Conservation (phyloP, 2,888 invertebrate species). For the Caenorhabditis wallacei region DNA sequence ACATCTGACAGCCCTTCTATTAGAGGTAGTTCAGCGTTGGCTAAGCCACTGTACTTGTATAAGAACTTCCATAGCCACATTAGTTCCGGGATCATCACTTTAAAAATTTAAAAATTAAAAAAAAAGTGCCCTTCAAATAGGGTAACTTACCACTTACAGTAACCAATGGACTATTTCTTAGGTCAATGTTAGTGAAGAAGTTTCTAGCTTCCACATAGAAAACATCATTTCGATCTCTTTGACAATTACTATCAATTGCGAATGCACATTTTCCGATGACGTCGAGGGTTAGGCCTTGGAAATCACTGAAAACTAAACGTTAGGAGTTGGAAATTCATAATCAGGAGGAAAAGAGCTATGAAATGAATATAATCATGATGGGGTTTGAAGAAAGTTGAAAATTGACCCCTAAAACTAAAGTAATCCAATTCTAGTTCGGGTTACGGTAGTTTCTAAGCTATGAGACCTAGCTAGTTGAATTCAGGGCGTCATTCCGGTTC, state of each 20-base stretch:
- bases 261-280: constrained; percentile 78
- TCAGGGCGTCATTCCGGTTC: too few relatives aligned
- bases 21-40: constrained; percentile 56
- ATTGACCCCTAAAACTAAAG: too few relatives aligned
- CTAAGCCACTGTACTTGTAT: constrained; percentile 55
- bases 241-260: constrained; percentile 72
- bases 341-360: not conserved
- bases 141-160: not conserved
- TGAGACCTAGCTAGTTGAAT: too few relatives aligned
- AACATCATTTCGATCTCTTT: constrained; percentile 70
- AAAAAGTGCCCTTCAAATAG: too few relatives aligned
- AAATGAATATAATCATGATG: too few relatives aligned
- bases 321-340: not conserved
- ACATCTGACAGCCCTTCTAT: constrained; percentile 61
- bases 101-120: constrained; percentile 1
- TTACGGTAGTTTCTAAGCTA: too few relatives aligned
- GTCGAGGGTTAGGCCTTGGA: constrained; percentile 78
- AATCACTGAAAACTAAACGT: constrained; percentile 68
- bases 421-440: too few relatives aligned
- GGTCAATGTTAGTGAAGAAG: constrained; percentile 21
- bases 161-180: constrained; percentile 33
- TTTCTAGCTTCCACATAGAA: constrained; percentile 62
- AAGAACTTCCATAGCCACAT: constrained; percentile 60
- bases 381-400: too few relatives aligned
- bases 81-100: constrained; percentile 69